Conservation (phyloP, 2,113 vertebrate species). For the Apistogramma diplotaenia region DNA sequence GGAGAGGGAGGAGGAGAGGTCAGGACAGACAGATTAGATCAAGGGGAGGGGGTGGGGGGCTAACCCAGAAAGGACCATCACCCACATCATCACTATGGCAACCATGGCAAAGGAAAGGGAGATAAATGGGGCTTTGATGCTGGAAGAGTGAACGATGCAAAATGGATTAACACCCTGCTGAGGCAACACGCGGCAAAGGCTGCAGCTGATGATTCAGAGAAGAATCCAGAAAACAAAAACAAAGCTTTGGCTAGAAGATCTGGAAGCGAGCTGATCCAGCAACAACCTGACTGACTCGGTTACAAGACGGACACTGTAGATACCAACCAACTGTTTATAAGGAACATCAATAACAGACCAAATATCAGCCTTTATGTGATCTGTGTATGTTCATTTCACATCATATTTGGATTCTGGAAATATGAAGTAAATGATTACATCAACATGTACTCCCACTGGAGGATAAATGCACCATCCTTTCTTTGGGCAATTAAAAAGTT, state of each 20-base stretch:
- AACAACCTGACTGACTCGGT: not conserved
- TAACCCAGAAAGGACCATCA: slow-evolving; percentile 50
- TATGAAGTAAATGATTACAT: not conserved
- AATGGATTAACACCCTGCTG: slow-evolving; percentile 42
- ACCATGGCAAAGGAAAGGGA: slow-evolving; percentile 30
- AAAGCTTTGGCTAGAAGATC: not conserved
- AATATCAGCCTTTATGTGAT: not conserved
- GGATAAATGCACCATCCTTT: not conserved
- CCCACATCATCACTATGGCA: slow-evolving; percentile 63
- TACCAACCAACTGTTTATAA: not conserved
- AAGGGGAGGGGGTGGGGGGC: not conserved
- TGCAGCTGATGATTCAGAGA: not conserved
- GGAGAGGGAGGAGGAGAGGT: slow-evolving; percentile 24
- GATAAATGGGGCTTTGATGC: slow-evolving; percentile 10
- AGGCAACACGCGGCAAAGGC: slow-evolving; percentile 3
- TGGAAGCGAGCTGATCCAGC: not conserved
- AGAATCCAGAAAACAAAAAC: not conserved
- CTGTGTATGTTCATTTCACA: not conserved
- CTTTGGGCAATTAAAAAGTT: not conserved
- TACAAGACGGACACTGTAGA: not conserved
- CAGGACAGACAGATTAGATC: slow-evolving; percentile 23
- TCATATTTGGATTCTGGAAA: not conserved
- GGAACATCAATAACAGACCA: not conserved
- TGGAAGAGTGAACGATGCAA: slow-evolving; percentile 23
- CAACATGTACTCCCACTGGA: not conserved